These are phyloP conservation scores for Heliconius nattereri DNA, from an alignment of 1,140 invertebrate genomes.

Conservation along the genomic window DNA sequence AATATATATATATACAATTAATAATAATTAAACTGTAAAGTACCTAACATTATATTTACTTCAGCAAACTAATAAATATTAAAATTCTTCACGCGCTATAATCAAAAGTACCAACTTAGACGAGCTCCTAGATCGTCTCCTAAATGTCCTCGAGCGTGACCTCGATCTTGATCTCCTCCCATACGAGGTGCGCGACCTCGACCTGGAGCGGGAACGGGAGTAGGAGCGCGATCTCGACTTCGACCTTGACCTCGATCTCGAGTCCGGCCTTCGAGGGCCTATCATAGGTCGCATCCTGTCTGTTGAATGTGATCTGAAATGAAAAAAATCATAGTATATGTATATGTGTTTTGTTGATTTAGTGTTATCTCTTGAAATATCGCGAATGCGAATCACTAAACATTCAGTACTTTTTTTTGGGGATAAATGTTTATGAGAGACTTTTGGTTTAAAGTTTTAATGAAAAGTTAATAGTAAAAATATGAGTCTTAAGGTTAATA, in stretches of 20 bases:
- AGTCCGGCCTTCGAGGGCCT: conserved; percentile 40
- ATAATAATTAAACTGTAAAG: neutral
- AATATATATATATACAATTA: neutral
- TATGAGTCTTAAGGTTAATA: too few relatives aligned
- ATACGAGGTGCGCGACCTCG: conserved; percentile 34
- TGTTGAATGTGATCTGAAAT: conserved; percentile 33
- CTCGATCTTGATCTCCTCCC: conserved; percentile 35
- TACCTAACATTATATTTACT: too few relatives aligned
- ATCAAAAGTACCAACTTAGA: conserved; percentile 63
- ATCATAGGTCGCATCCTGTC: conserved; percentile 33
- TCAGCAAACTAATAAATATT: too few relatives aligned
- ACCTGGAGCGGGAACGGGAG: conserved; percentile 28
- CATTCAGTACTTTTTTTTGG: too few relatives aligned
- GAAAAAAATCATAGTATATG: neutral
- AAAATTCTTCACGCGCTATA: neutral
- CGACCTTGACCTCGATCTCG: conserved; percentile 31
- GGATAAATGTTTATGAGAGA: too few relatives aligned
- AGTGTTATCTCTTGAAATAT: too few relatives aligned
- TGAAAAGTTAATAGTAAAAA: too few relatives aligned
- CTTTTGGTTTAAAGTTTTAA: too few relatives aligned
- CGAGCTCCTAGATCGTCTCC: conserved; percentile 57
- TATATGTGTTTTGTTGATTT: neutral
- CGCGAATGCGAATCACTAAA: too few relatives aligned
- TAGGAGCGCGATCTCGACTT: conserved; percentile 34
- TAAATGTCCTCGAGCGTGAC: conserved; percentile 38